A percentile compares a stretch with the other conserved stretches of the same genome.
phyloP scores from a whole-genome alignment of 2,797 vertebrate species.

The Paedocypris micromegethes region DNA sequence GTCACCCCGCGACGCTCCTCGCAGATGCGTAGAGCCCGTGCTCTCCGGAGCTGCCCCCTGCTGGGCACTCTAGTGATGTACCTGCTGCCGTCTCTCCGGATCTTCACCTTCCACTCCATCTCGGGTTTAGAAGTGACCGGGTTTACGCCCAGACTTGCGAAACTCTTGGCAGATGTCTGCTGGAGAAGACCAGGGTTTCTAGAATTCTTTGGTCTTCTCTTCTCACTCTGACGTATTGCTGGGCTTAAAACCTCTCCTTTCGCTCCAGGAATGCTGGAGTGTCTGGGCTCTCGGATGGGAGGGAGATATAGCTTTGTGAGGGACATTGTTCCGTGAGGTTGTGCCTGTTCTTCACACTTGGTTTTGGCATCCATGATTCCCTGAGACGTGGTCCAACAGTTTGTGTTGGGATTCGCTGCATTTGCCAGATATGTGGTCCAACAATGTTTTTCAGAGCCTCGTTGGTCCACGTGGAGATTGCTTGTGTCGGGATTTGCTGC shows the following conservation, averaged over 20 bases:
- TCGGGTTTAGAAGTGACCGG: conserved; percentile 66
- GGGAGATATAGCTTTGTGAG: conserved; percentile 61
- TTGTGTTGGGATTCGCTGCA: conserved; percentile 50
- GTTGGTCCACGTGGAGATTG: conserved; percentile 79
- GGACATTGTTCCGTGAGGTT: conserved; percentile 12
- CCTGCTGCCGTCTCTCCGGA: conserved; percentile 87
- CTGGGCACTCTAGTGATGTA: conserved; percentile 92
- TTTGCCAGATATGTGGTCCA: conserved; percentile 46
- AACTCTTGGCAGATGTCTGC: conserved; percentile 91
- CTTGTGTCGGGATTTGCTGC: neutral
- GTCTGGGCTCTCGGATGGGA: conserved; percentile 67
- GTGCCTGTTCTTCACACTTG: conserved; percentile 31
- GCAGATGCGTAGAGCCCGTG: conserved; percentile 86
- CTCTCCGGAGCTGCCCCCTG: conserved; percentile 84
- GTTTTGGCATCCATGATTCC: conserved; percentile 10
- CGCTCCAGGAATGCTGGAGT: conserved; percentile 52
- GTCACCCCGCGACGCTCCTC: conserved; percentile 92
- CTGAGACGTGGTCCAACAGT: conserved; percentile 46
- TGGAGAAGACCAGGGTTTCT: conserved; percentile 91
- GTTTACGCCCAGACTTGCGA: conserved; percentile 86
- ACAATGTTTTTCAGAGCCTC: conserved; percentile 92
- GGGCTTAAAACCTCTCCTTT: conserved; percentile 63
- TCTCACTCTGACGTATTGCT: conserved; percentile 20
- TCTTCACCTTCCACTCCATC: conserved; percentile 94
- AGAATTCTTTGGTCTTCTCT: conserved; percentile 53